These are phyloP conservation scores for Lepeophtheirus salmonis DNA, from an alignment of 1,140 invertebrate species.

Conservation along the genomic window DNA sequence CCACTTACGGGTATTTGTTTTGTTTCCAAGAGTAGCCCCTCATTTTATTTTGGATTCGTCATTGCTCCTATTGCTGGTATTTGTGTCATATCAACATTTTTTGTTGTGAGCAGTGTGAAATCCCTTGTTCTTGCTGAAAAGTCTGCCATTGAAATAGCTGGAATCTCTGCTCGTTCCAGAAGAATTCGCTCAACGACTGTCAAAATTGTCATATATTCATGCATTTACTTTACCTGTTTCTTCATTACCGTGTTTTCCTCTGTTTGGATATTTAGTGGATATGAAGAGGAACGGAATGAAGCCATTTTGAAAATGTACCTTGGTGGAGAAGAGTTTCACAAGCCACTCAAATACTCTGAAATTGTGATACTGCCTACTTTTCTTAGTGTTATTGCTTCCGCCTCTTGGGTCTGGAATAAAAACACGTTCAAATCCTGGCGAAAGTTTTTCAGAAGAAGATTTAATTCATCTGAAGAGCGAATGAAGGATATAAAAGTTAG, in stretches of 20 bases:
- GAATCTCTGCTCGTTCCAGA: background rate
- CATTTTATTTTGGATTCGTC: constrained; percentile 4
- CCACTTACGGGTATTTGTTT: constrained; percentile 5
- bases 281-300: background rate
- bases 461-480: background rate
- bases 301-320: background rate
- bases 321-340: background rate
- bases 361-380: background rate
- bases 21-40: background rate
- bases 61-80: constrained; percentile 5
- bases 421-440: constrained; percentile 1
- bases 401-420: background rate
- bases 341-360: background rate
- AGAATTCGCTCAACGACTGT: background rate
- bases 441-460: background rate
- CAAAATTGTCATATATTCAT: background rate
- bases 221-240: background rate
- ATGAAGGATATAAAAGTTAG: constrained; percentile 2
- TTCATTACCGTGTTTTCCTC: background rate
- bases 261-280: background rate
- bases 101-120: background rate
- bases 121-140: background rate
- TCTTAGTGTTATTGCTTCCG: background rate
- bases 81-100: background rate
- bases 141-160: background rate